Evolutionary conservation across 2,797 vertebrate species (phyloP), one percentile per base, ranked within the genome.

Genomic region (Catamblyrhynchus diadema): DNA sequence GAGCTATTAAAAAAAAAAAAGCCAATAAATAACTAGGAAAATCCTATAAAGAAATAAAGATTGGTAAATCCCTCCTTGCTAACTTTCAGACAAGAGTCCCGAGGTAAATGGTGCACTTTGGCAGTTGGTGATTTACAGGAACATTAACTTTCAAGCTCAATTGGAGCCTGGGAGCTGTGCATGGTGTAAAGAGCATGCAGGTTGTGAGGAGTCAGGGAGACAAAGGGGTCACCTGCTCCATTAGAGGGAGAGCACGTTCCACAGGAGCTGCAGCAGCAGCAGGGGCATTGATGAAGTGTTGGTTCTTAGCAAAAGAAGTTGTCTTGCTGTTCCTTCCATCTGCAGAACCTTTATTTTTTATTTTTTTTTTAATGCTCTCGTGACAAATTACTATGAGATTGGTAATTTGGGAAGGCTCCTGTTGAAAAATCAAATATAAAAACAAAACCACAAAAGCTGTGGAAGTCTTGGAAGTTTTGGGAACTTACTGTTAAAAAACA

Each of bases 51-150:
- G 5, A 35, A 74, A 22, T 6, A 3, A 42, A 51, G 7, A 42
- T 24, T 24, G 24, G 30, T 93, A 24, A 77, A 91, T 44, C 82
- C 45, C 90, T 80, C 4, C 0, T 1, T 62, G 86, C 41, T 88
- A 69, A 86, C 83, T 83, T 87, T 57, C 33, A 83, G 54, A 25
- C n/a, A 35, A 59, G 75, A 88, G 60, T 84, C 95, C 71, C 78
- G 47, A 80, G 89, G 88, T 91, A 95, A 86, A 89, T 83, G 93
- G 82, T 60, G 53, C 87, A 70, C 88, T 81, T 44, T 94, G 95
- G 93, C 95, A 96, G 75, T 60, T 89, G 86, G 78, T 91, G 93
- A 95, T 96, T 96, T 93, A 95, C 88, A 96, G 96, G 89, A 88
- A 95, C 88, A 85, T 95, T 95, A 91, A 93, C 90, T 96, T 92